Percentiles rank a stretch among this genome's conserved stretches.
phyloP scores from a whole-genome alignment of 2,113 vertebrate species.

The Microcebus lehilahytsara region DNA sequence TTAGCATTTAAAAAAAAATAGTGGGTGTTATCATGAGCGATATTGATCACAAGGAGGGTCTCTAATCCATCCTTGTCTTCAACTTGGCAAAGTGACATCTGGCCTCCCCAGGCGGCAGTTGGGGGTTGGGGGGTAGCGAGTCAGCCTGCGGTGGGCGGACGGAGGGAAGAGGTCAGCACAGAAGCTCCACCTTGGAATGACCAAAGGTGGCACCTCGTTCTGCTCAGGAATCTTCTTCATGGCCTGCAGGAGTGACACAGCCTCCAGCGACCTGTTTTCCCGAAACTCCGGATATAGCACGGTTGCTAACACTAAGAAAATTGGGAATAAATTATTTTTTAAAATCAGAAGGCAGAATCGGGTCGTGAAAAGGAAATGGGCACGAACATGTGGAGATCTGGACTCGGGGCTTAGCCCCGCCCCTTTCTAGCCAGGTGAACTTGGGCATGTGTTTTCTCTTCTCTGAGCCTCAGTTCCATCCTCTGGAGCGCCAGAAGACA shows the following conservation, averaged over 20 bases:
- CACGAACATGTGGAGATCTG: fast-evolving
- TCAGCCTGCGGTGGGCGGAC: fast-evolving
- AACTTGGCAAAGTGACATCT: neutral
- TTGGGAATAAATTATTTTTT: neutral
- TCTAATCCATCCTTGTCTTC: neutral
- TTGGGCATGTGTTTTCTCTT: fast-evolving
- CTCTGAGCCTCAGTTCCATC: neutral
- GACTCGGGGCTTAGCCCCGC: fast-evolving
- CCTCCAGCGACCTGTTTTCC: neutral
- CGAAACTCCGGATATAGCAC: neutral
- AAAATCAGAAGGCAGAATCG: neutral
- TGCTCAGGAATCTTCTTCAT: neutral
- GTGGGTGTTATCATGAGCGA: fast-evolving
- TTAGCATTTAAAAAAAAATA: neutral
- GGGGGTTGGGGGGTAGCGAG: fast-evolving
- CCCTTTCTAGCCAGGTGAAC: fast-evolving
- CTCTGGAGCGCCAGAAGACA: neutral
- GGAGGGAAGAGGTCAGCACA: neutral
- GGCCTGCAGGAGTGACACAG: neutral
- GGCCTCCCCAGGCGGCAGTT: too few species aligned
- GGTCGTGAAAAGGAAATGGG: neutral
- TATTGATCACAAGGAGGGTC: neutral
- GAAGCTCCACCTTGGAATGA: neutral
- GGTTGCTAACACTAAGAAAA: neutral
- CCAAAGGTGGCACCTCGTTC: neutral